Evolutionary conservation across 1,140 invertebrate species (phyloP), one percentile per base, ranked within the genome.

Genomic region (Drosophila ercepeae): DNA sequence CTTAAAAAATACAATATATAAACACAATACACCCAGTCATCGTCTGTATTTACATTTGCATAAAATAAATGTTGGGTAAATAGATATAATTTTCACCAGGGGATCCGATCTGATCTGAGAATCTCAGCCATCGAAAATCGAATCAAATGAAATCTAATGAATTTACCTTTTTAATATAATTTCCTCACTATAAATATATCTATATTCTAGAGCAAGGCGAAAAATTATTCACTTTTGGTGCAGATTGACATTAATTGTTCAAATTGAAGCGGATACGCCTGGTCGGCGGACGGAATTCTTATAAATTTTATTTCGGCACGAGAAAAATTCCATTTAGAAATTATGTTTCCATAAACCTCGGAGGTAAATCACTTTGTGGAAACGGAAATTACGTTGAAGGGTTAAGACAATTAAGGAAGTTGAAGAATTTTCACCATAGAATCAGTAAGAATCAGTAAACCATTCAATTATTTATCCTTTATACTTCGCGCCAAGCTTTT

Each of bases 181-280:
- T 79, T 32, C 36, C 41, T 36, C 54, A 44, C 53, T 61, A 67
- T 60, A 59, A 71, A 51, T 34, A 48, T 51, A 59, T 32, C 11
- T 11, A 32, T 11, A 11, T 32, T 46, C 46, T 58, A 42, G 36
- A 49, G 49, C 45, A 68, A 9, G 64, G 18, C 50, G 5, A 36
- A 52, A 68, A 86, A 67, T 79, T 76, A 84, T 86, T 76, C 60
- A 51, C 59, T 27, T 18, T 29, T 25, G 23, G 58, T 39, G 73
- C 32, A 61, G 82, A 68, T 81, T 86, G 81, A 88, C 82, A 88
- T 77, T 88, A 86, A 86, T 86, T 86, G 81, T 86, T 81, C 50
- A 74, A 81, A 86, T 86, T 83, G 71, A 70, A 50, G 32, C 64
- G 70, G 45, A 59, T 58, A 27, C 53, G 63, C 9, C 16, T 6